These are phyloP conservation scores for Norana najaformis DNA, from an alignment of 2,888 invertebrate species.

Conservation along the genomic window DNA sequence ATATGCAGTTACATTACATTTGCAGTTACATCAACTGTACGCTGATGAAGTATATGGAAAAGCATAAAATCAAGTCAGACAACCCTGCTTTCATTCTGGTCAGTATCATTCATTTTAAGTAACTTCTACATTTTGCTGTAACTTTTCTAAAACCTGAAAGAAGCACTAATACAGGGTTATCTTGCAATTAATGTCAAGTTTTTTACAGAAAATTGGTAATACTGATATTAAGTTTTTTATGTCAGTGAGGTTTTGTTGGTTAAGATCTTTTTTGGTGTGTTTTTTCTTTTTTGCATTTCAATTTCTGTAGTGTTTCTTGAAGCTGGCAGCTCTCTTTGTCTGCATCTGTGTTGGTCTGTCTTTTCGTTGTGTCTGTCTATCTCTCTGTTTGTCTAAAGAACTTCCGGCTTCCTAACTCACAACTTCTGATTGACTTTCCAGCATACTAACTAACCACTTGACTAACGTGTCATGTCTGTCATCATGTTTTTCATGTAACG, in stretches of 20 bases:
- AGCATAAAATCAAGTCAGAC: conserved; percentile 63
- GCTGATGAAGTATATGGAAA: conserved; percentile 63
- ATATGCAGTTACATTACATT: conserved; percentile 29
- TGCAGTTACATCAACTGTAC: conserved; percentile 60
- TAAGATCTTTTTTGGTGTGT: too few species aligned
- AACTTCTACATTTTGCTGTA: background rate
- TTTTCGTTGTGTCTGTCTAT: too few species aligned
- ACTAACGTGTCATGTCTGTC: background rate
- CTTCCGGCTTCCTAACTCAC: too few species aligned
- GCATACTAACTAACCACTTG: background rate
- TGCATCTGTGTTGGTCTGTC: too few species aligned
- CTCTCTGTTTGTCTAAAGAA: too few species aligned
- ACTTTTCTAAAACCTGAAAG: background rate
- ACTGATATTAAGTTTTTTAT: too few species aligned
- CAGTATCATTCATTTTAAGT: conserved; percentile 42
- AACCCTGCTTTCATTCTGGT: conserved; percentile 63
- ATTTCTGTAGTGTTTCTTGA: too few species aligned
- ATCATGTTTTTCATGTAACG: background rate
- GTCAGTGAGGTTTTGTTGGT: too few species aligned
- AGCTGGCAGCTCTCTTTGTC: too few species aligned
- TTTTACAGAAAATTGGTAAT: too few species aligned
- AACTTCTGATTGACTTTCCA: too few species aligned
- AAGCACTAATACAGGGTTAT: background rate
- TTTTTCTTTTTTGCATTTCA: too few species aligned
- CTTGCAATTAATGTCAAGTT: background rate